Evolutionary conservation across 2,797 vertebrate genomes (phyloP).

Genomic region (Phaenicophaeus curvirostris): DNA sequence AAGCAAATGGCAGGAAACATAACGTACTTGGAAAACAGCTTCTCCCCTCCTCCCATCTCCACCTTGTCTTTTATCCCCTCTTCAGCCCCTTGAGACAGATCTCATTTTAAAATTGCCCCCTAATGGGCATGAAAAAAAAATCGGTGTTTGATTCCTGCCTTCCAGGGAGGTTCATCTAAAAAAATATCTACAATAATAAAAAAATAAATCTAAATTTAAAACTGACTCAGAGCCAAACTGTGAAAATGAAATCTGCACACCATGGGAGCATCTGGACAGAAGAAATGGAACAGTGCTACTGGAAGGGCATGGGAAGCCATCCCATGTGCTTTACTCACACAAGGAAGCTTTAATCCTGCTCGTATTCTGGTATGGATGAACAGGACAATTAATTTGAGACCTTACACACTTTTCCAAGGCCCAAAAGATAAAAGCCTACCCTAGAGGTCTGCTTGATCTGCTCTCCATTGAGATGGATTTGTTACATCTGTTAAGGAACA

Average conservation of each 20-base stretch:
- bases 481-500: constrained; percentile 7
- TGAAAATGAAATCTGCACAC: not conserved
- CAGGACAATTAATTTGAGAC: constrained; percentile 37
- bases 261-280: not conserved
- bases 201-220: constrained; percentile 56
- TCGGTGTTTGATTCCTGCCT: constrained; percentile 44
- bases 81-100: constrained; percentile 53
- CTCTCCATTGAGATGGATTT: not conserved
- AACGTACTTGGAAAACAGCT: constrained; percentile 36
- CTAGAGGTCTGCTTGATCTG: not conserved
- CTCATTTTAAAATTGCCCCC: constrained; percentile 68
- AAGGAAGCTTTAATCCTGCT: constrained; percentile 6
- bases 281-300: not conserved
- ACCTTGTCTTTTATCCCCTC: constrained; percentile 45
- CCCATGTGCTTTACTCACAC: not conserved
- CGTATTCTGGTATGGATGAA: not conserved
- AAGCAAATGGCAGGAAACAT: constrained; percentile 68
- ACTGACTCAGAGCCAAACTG: constrained; percentile 43
- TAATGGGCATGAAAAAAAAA: constrained; percentile 53
- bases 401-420: constrained; percentile 5
- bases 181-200: not conserved
- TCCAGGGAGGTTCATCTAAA: constrained; percentile 44
- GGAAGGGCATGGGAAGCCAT: not conserved
- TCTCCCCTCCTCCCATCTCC: constrained; percentile 5
- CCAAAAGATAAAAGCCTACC: not conserved